Conservation (phyloP, 1,140 invertebrate genomes). For the Brachionus angularis region DNA sequence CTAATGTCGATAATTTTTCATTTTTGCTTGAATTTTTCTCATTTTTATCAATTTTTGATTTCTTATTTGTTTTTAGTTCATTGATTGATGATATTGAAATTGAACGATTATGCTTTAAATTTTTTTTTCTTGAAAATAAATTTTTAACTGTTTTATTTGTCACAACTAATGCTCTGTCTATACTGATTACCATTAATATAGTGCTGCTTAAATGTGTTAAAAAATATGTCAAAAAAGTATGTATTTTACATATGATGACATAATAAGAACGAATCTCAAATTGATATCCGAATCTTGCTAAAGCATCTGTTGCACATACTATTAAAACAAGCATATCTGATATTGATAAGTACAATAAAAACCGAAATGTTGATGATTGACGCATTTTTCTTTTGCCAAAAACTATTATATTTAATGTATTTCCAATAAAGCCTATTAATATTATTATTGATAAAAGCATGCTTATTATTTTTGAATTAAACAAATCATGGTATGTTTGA, state of each 20-base stretch:
- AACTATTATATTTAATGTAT: conserved; percentile 34
- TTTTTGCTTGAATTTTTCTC: too few species aligned
- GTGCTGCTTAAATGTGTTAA: conserved; percentile 28
- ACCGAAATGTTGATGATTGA: conserved; percentile 42
- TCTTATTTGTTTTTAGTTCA: neutral
- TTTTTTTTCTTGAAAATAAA: neutral
- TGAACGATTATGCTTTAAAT: neutral
- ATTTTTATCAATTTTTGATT: too few species aligned
- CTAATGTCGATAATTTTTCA: neutral
- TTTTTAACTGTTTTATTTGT: neutral
- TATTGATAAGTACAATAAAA: conserved; percentile 38
- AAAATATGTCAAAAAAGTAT: conserved; percentile 43
- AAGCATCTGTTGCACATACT: conserved; percentile 1
- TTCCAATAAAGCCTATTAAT: conserved; percentile 15
- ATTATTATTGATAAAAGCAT: conserved; percentile 12
- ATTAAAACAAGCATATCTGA: conserved; percentile 14
- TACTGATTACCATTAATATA: conserved; percentile 15
- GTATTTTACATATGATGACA: conserved; percentile 20
- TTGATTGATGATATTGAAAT: neutral
- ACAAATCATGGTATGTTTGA: too few species aligned
- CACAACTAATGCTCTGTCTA: conserved; percentile 28
- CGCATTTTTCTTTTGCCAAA: conserved; percentile 35
- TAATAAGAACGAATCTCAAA: conserved; percentile 14
- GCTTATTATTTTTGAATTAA: too few species aligned
- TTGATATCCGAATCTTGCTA: conserved; percentile 6